A percentile compares a stretch with the other conserved stretches of the same genome.
These are phyloP conservation scores for Platynereis dumerilii DNA, from an alignment of 2,888 invertebrate species.

Conservation along the genomic window DNA sequence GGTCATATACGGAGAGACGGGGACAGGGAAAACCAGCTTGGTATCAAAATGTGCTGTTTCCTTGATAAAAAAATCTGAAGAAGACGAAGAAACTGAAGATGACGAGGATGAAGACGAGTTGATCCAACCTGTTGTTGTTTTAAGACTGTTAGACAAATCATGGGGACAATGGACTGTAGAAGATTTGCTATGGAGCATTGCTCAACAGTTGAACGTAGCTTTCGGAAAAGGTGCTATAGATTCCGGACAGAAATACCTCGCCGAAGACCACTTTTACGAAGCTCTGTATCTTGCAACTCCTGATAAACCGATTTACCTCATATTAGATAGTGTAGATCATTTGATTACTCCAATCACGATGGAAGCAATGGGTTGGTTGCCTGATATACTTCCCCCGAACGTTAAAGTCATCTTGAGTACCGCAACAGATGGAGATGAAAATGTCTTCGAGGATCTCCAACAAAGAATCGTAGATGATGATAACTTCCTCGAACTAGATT, in stretches of 20 bases:
- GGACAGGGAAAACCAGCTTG: neutral
- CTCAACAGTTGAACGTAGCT: neutral
- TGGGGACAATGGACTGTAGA: neutral
- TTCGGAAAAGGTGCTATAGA: neutral
- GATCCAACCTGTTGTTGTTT: neutral
- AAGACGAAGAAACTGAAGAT: neutral
- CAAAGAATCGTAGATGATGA: neutral
- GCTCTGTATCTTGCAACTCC: neutral
- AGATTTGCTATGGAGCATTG: neutral
- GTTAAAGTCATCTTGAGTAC: neutral
- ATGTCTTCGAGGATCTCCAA: neutral
- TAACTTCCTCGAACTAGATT: neutral
- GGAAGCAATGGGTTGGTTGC: slow-evolving; percentile 2
- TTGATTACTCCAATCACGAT: neutral
- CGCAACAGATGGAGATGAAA: neutral
- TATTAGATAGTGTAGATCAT: neutral
- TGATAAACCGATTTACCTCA: neutral
- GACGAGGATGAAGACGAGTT: neutral
- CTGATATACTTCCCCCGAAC: neutral
- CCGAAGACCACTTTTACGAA: neutral
- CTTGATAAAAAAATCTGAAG: neutral
- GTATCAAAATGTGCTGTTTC: neutral
- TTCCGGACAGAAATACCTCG: neutral
- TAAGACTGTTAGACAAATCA: neutral
- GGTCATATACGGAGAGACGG: slow-evolving; percentile 5